Percentiles rank a stretch among this genome's conserved stretches.
phyloP scores from a whole-genome alignment of 2,888 invertebrate species.

The Tanytarsus gracilentus region DNA sequence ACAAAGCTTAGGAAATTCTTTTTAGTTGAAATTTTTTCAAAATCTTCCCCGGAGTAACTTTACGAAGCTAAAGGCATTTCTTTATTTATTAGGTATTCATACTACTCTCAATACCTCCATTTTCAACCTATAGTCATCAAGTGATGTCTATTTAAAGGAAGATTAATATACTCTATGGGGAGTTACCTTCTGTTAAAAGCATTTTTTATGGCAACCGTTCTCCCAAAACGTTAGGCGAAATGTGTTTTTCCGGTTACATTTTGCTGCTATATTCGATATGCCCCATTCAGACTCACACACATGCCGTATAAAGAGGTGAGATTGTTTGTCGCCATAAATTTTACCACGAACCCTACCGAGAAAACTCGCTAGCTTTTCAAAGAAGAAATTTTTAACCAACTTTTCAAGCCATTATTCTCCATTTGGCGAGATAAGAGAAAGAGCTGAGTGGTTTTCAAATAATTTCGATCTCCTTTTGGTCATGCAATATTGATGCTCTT shows the following conservation, averaged over 20 bases:
- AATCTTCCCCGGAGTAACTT: no score
- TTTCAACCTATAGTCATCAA: constrained; percentile 9
- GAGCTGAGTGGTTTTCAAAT: background rate
- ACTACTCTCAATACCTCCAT: background rate
- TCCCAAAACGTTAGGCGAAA: background rate
- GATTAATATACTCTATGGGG: constrained; percentile 24
- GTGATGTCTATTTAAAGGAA: constrained; percentile 21
- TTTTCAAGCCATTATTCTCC: constrained; percentile 7
- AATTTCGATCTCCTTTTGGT: background rate
- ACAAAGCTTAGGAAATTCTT: no score
- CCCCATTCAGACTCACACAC: background rate
- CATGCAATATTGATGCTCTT: constrained; percentile 22
- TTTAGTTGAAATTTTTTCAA: no score
- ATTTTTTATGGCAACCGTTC: constrained; percentile 18
- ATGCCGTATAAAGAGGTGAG: background rate
- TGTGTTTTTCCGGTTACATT: constrained; percentile 4
- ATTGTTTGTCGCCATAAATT: constrained; percentile 28
- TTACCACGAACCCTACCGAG: background rate
- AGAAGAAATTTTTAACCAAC: background rate
- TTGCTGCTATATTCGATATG: background rate
- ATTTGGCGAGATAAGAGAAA: constrained; percentile 18
- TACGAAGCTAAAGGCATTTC: background rate
- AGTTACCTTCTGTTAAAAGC: constrained; percentile 19
- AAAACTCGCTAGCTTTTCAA: no score
- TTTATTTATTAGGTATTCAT: no score